Base-by-base conservation (phyloP, 2,797 vertebrate genomes). In the Champsocephalus gunnari region DNA sequence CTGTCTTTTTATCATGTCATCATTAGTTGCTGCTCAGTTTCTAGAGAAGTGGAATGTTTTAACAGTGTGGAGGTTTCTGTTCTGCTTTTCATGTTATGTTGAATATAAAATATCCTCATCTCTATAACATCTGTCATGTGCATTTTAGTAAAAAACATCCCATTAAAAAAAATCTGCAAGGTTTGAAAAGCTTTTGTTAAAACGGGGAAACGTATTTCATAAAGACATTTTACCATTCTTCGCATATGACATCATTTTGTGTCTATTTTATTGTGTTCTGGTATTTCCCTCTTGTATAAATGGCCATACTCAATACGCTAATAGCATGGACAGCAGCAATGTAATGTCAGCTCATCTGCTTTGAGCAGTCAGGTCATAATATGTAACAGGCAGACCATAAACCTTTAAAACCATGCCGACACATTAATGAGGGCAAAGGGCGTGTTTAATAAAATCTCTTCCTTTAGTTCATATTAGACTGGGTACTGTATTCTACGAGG, bases 341-440 rank as follows among this genome's bases (percentile, higher is more conserved):
- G 75, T 60, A 50, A 19, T 48, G 76, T 83, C 84, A 75, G 67
- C 64, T 75, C 41, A 43, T 74, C 59, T 65, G 81, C 79, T 83
- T 80, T 77, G 59, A 85, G 80, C 41, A 9, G 19, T 19, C 51
- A 1, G 43, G 64, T 71, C 64, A 55, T 82, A 61, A 78, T 73
- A 62, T 73, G 79, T 87, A 76, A 88, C 59, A 19, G 49, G 64
- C n/a, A 5, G n/a, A 17, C 70, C 14, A 56, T 85, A 83, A 82
- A 84, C 73, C 70, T 84, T 71, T 81, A 74, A 79, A 82, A 80
- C 68, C 62, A 41, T 55, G 21, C 53, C 2, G 28, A 56, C 64
- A 56, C 32, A 71, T 87, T 68, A 79, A 71, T 56, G 49, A 50
- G 32, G 72, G 21, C 32, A 71, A 77, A 79, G 61, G 59, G 50